Evolutionary conservation across 2,113 vertebrate species (phyloP).

Genomic region (Menura novaehollandiae): DNA sequence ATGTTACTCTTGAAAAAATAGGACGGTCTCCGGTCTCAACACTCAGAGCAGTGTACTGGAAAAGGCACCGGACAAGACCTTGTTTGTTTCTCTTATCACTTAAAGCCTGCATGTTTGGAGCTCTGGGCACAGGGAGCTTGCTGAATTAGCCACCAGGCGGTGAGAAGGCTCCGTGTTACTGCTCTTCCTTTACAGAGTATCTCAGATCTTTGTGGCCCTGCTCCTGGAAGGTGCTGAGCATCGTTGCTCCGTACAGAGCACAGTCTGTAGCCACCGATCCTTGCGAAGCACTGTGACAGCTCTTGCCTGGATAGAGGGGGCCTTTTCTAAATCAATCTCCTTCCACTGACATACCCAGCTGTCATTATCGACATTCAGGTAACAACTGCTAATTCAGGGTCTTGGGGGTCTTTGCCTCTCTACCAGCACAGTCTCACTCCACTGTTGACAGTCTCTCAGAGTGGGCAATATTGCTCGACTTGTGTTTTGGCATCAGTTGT

Average conservation of each 20-base stretch:
- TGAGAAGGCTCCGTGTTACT: neutral
- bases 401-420: neutral
- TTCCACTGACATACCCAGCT: neutral
- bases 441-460: neutral
- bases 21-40: neutral
- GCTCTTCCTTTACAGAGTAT: neutral
- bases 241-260: neutral
- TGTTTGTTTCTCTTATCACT: neutral
- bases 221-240: neutral
- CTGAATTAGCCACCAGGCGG: rapidly evolving
- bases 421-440: neutral
- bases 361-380: rapidly evolving
- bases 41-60: neutral
- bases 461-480: neutral
- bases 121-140: neutral
- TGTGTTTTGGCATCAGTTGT: neutral
- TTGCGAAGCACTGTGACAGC: neutral
- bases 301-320: neutral
- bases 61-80: neutral
- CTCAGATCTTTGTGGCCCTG: neutral
- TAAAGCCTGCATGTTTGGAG: neutral
- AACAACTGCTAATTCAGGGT: neutral
- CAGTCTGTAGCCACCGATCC: neutral
- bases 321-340: neutral
- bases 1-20: neutral